Conservation (phyloP, 1,140 invertebrate genomes). For the Teleopsis dalmanni region DNA sequence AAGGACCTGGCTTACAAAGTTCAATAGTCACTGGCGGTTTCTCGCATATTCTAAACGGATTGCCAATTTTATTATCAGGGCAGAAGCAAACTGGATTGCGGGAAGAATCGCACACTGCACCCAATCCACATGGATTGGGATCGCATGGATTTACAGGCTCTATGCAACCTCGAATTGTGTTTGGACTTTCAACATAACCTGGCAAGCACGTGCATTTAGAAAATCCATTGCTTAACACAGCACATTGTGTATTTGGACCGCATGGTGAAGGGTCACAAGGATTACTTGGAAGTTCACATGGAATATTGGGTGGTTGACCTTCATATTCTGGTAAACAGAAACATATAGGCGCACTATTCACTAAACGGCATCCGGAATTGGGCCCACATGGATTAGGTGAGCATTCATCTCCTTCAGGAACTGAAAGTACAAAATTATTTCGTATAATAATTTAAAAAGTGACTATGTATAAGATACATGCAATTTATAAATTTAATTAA, state of each 20-base stretch:
- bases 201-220: slow-evolving; percentile 79
- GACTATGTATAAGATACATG: neutral
- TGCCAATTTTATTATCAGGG: slow-evolving; percentile 63
- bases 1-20: slow-evolving; percentile 67
- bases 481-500: too few species aligned
- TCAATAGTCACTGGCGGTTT: slow-evolving; percentile 51
- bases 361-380: slow-evolving; percentile 69
- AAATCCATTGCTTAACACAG: slow-evolving; percentile 70
- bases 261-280: slow-evolving; percentile 80
- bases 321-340: slow-evolving; percentile 84
- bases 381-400: slow-evolving; percentile 75
- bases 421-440: slow-evolving; percentile 43
- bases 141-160: slow-evolving; percentile 70
- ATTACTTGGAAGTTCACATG: slow-evolving; percentile 50
- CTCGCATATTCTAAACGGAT: slow-evolving; percentile 67
- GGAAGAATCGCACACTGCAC: slow-evolving; percentile 70
- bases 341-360: slow-evolving; percentile 63
- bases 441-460: neutral
- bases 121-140: slow-evolving; percentile 70
- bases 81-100: slow-evolving; percentile 73
- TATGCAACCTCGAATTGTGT: slow-evolving; percentile 76
- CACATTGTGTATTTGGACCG: slow-evolving; percentile 80
- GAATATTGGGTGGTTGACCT: slow-evolving; percentile 66
- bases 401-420: slow-evolving; percentile 80
- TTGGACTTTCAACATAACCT: slow-evolving; percentile 77